Percentiles rank a stretch among this genome's conserved stretches.
phyloP scores from a whole-genome alignment of 1,140 invertebrate genomes.

The Homarus americanus region DNA sequence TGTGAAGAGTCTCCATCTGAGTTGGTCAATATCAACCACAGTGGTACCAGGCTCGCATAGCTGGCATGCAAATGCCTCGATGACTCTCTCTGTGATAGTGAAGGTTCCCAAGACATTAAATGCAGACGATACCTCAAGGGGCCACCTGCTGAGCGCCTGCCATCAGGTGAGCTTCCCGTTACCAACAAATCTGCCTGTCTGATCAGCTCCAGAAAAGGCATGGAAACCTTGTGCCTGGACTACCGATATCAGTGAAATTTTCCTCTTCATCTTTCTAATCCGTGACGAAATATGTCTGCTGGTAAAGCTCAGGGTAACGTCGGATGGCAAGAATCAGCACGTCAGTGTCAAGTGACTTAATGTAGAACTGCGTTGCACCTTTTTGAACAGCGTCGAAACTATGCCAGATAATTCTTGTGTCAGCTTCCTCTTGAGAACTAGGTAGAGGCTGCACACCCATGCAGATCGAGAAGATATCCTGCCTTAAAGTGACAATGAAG shows the following conservation, averaged over 20 bases:
- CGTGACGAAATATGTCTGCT: conserved; percentile 32
- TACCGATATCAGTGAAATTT: neutral
- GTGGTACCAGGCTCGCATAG: too few relatives aligned
- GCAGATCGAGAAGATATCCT: conserved; percentile 32
- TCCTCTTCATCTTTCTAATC: neutral
- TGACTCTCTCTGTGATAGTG: neutral
- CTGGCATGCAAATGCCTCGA: conserved; percentile 3
- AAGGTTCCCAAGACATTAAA: neutral
- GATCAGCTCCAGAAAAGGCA: conserved; percentile 34
- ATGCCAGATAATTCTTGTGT: too few relatives aligned
- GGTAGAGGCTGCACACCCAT: conserved; percentile 35
- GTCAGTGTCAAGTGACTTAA: conserved; percentile 27
- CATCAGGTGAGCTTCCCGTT: conserved; percentile 28
- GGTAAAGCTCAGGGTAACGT: conserved; percentile 10
- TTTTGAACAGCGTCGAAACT: conserved; percentile 31
- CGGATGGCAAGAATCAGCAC: conserved; percentile 34
- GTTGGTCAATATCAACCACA: neutral
- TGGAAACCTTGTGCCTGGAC: conserved; percentile 15
- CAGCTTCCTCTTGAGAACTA: conserved; percentile 31
- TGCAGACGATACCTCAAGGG: neutral
- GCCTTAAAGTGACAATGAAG: conserved; percentile 13
- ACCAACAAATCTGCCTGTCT: conserved; percentile 22
- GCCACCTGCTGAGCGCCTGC: conserved; percentile 30
- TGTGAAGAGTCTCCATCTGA: neutral
- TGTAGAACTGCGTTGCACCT: conserved; percentile 3